Evolutionary conservation across 2,888 invertebrate genomes (phyloP), one percentile per base, ranked within the genome.

Genomic region (Pilophorus perplexus): DNA sequence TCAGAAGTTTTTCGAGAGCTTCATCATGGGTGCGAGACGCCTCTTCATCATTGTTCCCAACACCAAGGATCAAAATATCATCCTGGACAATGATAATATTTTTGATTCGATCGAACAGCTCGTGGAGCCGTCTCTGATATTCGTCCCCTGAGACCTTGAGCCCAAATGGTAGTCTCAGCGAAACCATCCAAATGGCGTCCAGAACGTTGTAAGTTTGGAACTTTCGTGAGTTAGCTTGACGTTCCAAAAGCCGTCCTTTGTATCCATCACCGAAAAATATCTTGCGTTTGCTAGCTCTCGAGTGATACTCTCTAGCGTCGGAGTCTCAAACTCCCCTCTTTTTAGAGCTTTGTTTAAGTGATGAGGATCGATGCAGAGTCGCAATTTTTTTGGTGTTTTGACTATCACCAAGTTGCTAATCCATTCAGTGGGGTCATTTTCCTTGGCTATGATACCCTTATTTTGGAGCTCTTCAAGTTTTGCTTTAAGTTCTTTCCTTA

Each of bases 111-210:
- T 2, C 37, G 25, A 55, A 55, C 1, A 55, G 14, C 18, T 55
- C 46, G 18, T 20, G 46, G 4, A 46, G 46, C 2, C 46, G 46
- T 12, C 20, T 18, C 18, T 46, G 46, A 12, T 55, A 55, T 18
- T 37, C 5, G n/a, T 55, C 55, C 3, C 3, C 37, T 4, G 55
- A 55, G 5, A 55, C 55, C 3, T 14, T 14, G 2, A 20, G 16
- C 2, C 37, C 33, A 33, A 55, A 55, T 2, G 55, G 55, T 22
- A 55, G 28, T 2, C 55, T 3, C 18, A 16, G 12, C 50, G 18
- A 12, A 50, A 73, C 40, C 71, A 28, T 6, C 72, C 72, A 70
- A 68, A 73, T 5, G 70, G 71, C 4, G 72, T 73, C 18, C 64
- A 66, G 59, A 73, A 73, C 6, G 71, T 69, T 14, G 70, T 71